Evolutionary conservation across 1,140 invertebrate genomes (phyloP).

Genomic region (Mamestra configurata): DNA sequence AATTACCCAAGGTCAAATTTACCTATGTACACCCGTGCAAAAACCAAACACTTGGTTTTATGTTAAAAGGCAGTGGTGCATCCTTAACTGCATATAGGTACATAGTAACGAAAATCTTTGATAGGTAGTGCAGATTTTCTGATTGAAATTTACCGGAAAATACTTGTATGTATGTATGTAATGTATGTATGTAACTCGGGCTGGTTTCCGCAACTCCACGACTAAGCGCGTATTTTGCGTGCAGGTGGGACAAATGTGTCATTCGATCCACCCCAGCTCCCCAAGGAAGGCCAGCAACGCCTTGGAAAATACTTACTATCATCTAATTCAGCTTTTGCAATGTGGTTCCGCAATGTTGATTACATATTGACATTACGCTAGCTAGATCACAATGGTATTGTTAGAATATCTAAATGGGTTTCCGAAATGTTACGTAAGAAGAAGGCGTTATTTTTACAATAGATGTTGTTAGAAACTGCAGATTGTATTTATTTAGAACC

Average conservation of each 20-base stretch:
- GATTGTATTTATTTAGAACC: too few relatives aligned
- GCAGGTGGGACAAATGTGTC: too few relatives aligned
- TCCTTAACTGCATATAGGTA: background rate
- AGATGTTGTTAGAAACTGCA: too few relatives aligned
- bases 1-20: slow-evolving; percentile 46
- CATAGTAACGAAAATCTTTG: background rate
- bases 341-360: background rate
- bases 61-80: background rate
- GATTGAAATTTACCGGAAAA: background rate
- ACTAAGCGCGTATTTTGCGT: too few relatives aligned
- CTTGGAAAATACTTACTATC: background rate
- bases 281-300: too few relatives aligned
- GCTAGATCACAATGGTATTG: slow-evolving; percentile 3
- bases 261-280: too few relatives aligned
- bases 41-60: slow-evolving; percentile 19
- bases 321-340: background rate
- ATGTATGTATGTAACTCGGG: too few relatives aligned
- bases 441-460: too few relatives aligned
- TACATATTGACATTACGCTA: slow-evolving; percentile 3
- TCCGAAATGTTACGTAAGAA: slow-evolving; percentile 11
- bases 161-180: too few relatives aligned
- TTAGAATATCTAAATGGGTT: slow-evolving; percentile 10
- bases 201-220: too few relatives aligned
- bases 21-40: background rate
- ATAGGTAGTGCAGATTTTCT: background rate